A percentile compares a stretch with the other conserved stretches of the same genome.
Evolutionary conservation across 2,888 invertebrate genomes (phyloP).

Genomic region (Phania funesta): DNA sequence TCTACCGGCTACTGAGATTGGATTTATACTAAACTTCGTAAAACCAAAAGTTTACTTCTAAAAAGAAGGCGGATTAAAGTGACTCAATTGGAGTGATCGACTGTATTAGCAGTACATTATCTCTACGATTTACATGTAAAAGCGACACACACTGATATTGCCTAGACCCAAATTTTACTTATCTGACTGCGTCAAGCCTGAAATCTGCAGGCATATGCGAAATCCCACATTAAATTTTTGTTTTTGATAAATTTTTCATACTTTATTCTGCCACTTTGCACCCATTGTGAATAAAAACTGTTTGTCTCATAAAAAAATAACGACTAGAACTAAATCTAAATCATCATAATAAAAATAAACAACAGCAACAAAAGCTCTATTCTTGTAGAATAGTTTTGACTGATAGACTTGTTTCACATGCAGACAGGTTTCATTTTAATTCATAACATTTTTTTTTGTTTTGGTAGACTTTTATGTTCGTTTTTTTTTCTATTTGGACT

Average conservation of each 20-base stretch:
- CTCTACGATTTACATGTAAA: too few relatives aligned
- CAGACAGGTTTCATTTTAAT: conserved; percentile 74
- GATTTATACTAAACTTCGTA: too few relatives aligned
- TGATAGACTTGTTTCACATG: conserved; percentile 78
- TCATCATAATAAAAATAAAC: conserved; percentile 33
- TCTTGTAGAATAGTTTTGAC: conserved; percentile 72
- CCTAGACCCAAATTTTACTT: too few relatives aligned
- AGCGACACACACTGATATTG: too few relatives aligned
- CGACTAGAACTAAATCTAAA: conserved; percentile 48
- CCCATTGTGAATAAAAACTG: conserved; percentile 17
- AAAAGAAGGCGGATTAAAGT: too few relatives aligned
- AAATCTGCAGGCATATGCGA: too few relatives aligned
- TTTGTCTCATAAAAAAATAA: conserved; percentile 3
- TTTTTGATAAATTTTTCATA: background rate
- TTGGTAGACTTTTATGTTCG: conserved; percentile 23
- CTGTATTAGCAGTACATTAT: too few relatives aligned
- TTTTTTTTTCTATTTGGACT: conserved; percentile 10
- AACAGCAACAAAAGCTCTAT: conserved; percentile 35
- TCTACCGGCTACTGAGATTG: too few relatives aligned
- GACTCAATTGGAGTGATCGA: too few relatives aligned
- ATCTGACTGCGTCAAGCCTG: too few relatives aligned
- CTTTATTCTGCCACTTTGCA: background rate
- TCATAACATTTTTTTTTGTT: conserved; percentile 48
- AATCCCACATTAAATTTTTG: background rate
- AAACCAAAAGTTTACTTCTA: too few relatives aligned